Conservation (phyloP, 2,113 vertebrate genomes). For the Poeciliopsis occidentalis region DNA sequence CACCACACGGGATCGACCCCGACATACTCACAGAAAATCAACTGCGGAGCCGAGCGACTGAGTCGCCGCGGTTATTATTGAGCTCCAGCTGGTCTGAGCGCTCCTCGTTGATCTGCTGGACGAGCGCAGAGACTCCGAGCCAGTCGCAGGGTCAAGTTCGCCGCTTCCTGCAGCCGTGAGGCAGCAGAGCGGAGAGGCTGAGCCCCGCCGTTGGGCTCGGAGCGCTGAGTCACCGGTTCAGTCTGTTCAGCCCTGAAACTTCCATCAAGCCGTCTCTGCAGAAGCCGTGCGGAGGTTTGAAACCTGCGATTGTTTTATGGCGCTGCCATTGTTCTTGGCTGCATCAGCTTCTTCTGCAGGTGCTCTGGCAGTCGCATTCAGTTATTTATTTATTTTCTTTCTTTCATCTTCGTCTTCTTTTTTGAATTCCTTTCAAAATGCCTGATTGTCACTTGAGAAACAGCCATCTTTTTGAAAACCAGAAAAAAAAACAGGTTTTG, state of each 20-base stretch:
- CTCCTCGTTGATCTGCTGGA: not conserved
- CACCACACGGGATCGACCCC: not conserved
- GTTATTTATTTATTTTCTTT: not conserved
- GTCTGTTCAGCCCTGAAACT: not conserved
- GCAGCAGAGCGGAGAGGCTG: not conserved
- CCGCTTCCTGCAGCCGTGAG: not conserved
- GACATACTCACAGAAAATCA: not conserved
- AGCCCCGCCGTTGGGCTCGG: not conserved
- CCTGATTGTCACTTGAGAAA: not conserved
- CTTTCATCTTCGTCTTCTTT: not conserved
- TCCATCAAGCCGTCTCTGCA: too few species aligned
- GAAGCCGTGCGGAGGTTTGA: not conserved
- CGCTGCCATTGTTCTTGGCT: not conserved
- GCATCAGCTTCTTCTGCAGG: not conserved
- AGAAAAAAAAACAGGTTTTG: slow-evolving; percentile 4
- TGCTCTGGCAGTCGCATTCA: not conserved
- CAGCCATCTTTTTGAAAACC: not conserved
- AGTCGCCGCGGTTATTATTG: not conserved
- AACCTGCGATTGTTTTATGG: not conserved
- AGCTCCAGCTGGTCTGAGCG: not conserved
- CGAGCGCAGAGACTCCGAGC: not conserved
- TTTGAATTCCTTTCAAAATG: not conserved
- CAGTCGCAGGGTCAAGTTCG: not conserved
- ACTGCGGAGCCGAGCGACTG: not conserved
- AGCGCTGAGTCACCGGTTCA: not conserved